phyloP scores from a whole-genome alignment of 2,797 vertebrate species.

The Austrolebias charrua region DNA sequence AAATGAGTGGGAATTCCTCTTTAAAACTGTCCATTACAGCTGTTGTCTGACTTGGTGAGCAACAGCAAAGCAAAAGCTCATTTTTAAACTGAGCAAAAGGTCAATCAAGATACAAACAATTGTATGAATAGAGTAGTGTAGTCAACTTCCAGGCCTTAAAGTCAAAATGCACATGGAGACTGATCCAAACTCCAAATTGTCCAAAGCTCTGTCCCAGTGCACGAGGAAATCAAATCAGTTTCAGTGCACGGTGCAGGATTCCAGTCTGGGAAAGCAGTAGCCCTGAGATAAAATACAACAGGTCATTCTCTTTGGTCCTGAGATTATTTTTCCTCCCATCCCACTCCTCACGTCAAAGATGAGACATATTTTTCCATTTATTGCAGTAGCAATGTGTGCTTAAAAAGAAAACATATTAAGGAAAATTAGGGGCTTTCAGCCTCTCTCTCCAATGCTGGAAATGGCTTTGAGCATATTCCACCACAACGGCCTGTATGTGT shows the following conservation, averaged over 20 bases:
- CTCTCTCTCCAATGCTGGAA: slow-evolving; percentile 31
- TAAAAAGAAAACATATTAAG: slow-evolving; percentile 37
- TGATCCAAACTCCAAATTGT: slow-evolving; percentile 23
- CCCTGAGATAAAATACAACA: slow-evolving; percentile 71
- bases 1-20: too few species aligned
- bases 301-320: slow-evolving; percentile 62
- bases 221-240: slow-evolving; percentile 68
- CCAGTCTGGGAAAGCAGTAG: slow-evolving; percentile 66
- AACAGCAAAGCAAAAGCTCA: slow-evolving; percentile 6
- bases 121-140: slow-evolving; percentile 31
- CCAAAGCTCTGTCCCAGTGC: slow-evolving; percentile 43
- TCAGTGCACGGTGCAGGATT: slow-evolving; percentile 64
- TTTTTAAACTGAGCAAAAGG: slow-evolving; percentile 16
- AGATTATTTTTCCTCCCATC: slow-evolving; percentile 66
- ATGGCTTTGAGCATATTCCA: slow-evolving; percentile 32
- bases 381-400: slow-evolving; percentile 34
- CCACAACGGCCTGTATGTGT: slow-evolving; percentile 28
- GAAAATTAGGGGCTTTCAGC: slow-evolving; percentile 34
- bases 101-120: slow-evolving; percentile 24
- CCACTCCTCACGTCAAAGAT: slow-evolving; percentile 45
- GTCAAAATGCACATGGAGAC: slow-evolving; percentile 36
- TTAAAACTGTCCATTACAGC: too few species aligned
- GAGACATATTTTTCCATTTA: slow-evolving; percentile 69
- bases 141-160: slow-evolving; percentile 42
- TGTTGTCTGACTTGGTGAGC: too few species aligned